These are phyloP conservation scores for Thinocorus orbignyianus DNA, from an alignment of 2,113 vertebrate genomes.

Conservation along the genomic window DNA sequence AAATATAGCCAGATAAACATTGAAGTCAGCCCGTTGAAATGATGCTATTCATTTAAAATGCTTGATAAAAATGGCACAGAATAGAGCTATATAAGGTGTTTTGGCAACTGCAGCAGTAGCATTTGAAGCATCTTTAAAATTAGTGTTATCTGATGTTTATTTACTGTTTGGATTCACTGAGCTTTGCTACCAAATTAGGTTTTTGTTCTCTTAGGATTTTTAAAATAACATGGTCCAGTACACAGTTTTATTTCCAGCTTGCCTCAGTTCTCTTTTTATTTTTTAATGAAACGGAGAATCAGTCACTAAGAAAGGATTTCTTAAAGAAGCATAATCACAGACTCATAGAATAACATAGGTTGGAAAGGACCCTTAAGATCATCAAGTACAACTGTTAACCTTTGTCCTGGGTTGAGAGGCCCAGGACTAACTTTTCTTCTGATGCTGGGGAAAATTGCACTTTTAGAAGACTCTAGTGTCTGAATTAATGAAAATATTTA, in stretches of 20 bases:
- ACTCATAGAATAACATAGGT: no score
- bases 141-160: slow-evolving; percentile 71
- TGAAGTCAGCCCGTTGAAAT: slow-evolving; percentile 45
- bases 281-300: not conserved
- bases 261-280: not conserved
- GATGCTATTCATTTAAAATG: not conserved
- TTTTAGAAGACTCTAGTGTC: no score
- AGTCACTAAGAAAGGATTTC: not conserved
- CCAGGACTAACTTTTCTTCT: no score
- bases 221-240: not conserved
- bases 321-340: not conserved
- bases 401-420: no score
- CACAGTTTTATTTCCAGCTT: not conserved
- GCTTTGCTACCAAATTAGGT: slow-evolving; percentile 35
- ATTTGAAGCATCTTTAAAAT: slow-evolving; percentile 66
- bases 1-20: slow-evolving; percentile 37
- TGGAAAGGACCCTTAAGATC: no score
- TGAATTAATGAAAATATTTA: no score
- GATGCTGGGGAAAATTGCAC: no score
- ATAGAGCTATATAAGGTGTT: slow-evolving; percentile 59
- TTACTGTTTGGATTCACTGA: slow-evolving; percentile 66
- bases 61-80: slow-evolving; percentile 62
- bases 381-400: no score
- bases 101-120: slow-evolving; percentile 59
- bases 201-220: slow-evolving; percentile 43